Conservation (phyloP, 1,140 invertebrate species). For the Megathymus violae region DNA sequence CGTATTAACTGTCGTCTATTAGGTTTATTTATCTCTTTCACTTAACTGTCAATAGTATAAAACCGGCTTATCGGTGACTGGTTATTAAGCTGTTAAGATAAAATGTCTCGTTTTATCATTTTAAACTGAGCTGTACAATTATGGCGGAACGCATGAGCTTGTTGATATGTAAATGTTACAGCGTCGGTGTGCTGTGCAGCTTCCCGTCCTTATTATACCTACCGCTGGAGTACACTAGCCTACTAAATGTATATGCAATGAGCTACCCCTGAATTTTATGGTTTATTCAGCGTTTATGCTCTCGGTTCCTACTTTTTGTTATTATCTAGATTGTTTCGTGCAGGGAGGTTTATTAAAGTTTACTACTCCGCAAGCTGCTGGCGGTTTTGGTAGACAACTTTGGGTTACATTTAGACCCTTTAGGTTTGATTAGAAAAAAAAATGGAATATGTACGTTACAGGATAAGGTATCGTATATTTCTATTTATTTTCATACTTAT, state of each 20-base stretch:
- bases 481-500: no score
- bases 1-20: not conserved
- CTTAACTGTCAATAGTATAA: not conserved
- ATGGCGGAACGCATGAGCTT: not conserved
- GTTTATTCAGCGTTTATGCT: slow-evolving; percentile 2
- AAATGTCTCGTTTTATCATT: slow-evolving; percentile 3
- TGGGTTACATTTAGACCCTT: no score
- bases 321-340: no score
- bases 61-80: not conserved
- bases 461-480: no score
- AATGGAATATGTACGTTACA: no score
- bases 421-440: no score
- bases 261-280: not conserved
- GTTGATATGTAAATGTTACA: slow-evolving; percentile 3
- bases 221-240: not conserved
- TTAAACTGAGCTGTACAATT: not conserved
- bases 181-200: no score
- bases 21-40: not conserved
- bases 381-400: no score
- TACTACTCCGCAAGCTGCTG: no score
- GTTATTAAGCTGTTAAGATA: not conserved
- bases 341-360: no score
- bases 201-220: no score
- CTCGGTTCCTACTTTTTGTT: not conserved
- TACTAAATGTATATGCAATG: not conserved